These are phyloP conservation scores for Atethmia centrago DNA, from an alignment of 2,888 invertebrate species.

Conservation along the genomic window DNA sequence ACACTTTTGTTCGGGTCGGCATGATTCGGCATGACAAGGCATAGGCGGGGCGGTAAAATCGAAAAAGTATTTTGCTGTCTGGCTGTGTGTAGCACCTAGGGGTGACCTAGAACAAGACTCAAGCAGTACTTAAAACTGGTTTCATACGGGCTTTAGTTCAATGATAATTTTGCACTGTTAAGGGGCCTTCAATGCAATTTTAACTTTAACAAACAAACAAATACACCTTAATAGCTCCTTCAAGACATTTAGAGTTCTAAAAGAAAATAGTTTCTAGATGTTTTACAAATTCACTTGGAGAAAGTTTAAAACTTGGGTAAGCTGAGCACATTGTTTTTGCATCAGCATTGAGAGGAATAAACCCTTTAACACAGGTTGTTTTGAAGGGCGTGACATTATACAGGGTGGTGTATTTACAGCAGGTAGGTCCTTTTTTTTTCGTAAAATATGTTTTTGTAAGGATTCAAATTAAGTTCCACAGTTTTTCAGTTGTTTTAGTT, in stretches of 20 bases:
- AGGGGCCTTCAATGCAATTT: not conserved
- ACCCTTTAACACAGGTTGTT: slow-evolving; percentile 23
- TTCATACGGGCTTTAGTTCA: no score
- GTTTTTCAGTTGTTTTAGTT: no score
- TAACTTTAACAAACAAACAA: slow-evolving; percentile 16
- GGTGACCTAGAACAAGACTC: no score
- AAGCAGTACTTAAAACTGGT: no score
- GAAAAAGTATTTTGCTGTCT: not conserved
- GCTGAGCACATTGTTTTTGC: slow-evolving; percentile 40
- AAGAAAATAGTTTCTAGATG: slow-evolving; percentile 47
- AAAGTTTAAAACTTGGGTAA: slow-evolving; percentile 25
- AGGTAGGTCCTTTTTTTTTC: no score
- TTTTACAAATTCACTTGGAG: slow-evolving; percentile 35
- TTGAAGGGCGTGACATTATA: slow-evolving; percentile 31
- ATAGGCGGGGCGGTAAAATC: not conserved
- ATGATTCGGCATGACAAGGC: not conserved
- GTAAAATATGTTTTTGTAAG: slow-evolving; percentile 1
- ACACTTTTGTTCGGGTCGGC: not conserved
- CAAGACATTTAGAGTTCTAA: slow-evolving; percentile 26
- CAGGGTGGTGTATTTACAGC: not conserved
- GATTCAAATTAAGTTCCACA: not conserved
- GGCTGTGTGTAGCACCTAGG: not conserved
- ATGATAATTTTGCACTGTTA: not conserved
- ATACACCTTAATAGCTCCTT: slow-evolving; percentile 27
- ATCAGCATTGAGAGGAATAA: slow-evolving; percentile 27